Conservation (phyloP, 1,140 invertebrate species). For the Trachymyrmex cornetzi region DNA sequence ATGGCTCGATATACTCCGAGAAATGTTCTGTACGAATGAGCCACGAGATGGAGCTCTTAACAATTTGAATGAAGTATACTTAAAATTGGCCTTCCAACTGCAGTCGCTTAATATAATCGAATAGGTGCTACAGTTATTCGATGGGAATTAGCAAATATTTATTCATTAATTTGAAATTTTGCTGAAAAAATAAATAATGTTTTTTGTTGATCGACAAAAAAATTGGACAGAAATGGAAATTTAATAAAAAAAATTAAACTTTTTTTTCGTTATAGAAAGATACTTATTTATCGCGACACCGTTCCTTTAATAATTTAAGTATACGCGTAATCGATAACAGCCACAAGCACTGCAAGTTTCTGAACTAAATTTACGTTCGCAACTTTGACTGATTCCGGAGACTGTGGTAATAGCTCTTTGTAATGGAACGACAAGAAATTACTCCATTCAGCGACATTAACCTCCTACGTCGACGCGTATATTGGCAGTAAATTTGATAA, state of each 20-base stretch:
- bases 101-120: not conserved
- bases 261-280: not conserved
- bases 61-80: slow-evolving; percentile 69
- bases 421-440: slow-evolving; percentile 52
- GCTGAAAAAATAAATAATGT: not conserved
- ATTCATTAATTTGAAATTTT: not conserved
- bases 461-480: slow-evolving; percentile 22
- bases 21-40: slow-evolving; percentile 70
- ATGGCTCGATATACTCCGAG: slow-evolving; percentile 40
- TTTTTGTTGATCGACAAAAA: not conserved
- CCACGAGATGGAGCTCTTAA: slow-evolving; percentile 54
- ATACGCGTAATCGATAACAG: slow-evolving; percentile 13
- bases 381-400: slow-evolving; percentile 27
- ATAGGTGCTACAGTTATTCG: not conserved
- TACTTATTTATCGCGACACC: not conserved
- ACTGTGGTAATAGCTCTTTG: slow-evolving; percentile 28
- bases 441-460: slow-evolving; percentile 39
- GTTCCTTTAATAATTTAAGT: slow-evolving; percentile 10
- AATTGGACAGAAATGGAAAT: not conserved
- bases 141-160: slow-evolving; percentile 4
- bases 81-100: slow-evolving; percentile 59
- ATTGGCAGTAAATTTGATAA: slow-evolving; percentile 42
- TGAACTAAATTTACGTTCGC: slow-evolving; percentile 38
- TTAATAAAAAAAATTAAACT: slow-evolving; percentile 1
- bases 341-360: slow-evolving; percentile 34